These are phyloP conservation scores for Thera obeliscata DNA, from an alignment of 2,888 invertebrate genomes.

Conservation along the genomic window DNA sequence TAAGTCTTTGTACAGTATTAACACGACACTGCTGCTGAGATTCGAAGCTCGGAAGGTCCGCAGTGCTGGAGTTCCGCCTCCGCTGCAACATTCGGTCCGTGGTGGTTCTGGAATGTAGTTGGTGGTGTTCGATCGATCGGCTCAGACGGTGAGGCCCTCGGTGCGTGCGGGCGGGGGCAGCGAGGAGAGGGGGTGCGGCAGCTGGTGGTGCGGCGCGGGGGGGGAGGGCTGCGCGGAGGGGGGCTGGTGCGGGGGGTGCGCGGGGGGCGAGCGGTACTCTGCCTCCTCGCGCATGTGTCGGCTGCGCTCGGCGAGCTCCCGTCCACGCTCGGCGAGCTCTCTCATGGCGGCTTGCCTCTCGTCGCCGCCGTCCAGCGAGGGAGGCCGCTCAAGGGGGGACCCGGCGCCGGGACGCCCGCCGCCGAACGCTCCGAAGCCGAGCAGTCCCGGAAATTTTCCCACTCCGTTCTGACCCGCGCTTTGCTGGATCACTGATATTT, in stretches of 20 bases:
- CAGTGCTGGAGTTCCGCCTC: constrained; percentile 45
- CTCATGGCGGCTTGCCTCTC: constrained; percentile 80
- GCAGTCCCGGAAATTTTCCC: constrained; percentile 89
- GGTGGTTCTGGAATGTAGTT: constrained; percentile 64
- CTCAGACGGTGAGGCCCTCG: constrained; percentile 90
- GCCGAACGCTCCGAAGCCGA: constrained; percentile 90
- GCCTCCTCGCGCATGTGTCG: constrained; percentile 80
- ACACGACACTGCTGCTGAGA: constrained; percentile 55
- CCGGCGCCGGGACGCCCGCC: constrained; percentile 83
- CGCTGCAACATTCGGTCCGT: constrained; percentile 41
- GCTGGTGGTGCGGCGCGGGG: constrained; percentile 78
- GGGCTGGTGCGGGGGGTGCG: constrained; percentile 68
- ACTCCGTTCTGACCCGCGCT: constrained; percentile 89
- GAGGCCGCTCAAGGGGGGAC: constrained; percentile 79
- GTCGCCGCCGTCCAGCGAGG: constrained; percentile 74
- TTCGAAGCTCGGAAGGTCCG: constrained; percentile 41
- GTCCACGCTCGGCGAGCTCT: constrained; percentile 82
- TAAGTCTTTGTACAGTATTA: constrained; percentile 74
- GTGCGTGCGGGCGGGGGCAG: constrained; percentile 87
- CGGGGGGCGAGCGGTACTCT: constrained; percentile 78
- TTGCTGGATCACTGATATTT: constrained; percentile 91
- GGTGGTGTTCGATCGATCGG: constrained; percentile 43
- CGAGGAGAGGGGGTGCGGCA: constrained; percentile 81
- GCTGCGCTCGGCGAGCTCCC: constrained; percentile 80
- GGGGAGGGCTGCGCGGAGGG: constrained; percentile 82